Evolutionary conservation across 2,797 vertebrate species (phyloP).

Genomic region (Tragelaphus eurycerus): DNA sequence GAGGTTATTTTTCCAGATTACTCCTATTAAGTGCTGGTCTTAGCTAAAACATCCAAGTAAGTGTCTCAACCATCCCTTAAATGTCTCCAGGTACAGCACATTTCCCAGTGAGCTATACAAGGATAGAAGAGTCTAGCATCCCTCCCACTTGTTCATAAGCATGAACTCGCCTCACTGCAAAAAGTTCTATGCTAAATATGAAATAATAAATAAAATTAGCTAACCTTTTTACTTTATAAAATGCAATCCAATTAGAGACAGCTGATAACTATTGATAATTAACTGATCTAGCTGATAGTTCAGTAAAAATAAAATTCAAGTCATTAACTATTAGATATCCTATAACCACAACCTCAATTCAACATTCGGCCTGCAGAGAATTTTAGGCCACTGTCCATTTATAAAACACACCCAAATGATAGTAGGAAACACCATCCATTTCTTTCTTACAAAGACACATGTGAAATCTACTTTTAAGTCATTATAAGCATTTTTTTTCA

Average conservation of each 20-base stretch:
- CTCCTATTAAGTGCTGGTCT: background rate
- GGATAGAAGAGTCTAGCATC: background rate
- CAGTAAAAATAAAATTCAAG: slow-evolving; percentile 37
- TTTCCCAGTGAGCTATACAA: background rate
- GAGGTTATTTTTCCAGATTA: background rate
- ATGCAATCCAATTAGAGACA: background rate
- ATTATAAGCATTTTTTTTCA: background rate
- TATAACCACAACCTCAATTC: background rate
- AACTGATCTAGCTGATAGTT: background rate
- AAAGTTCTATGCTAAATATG: background rate
- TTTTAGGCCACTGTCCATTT: background rate
- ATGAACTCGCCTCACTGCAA: background rate
- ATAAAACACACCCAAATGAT: background rate
- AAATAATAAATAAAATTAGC: background rate
- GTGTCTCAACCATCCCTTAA: background rate
- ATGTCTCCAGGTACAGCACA: background rate
- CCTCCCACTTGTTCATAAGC: background rate
- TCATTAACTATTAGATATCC: background rate
- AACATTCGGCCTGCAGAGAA: background rate
- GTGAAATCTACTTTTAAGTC: background rate
- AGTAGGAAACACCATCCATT: background rate
- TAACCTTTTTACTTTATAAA: background rate
- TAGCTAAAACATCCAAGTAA: background rate
- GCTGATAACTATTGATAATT: background rate
- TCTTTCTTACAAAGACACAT: background rate